phyloP scores from a whole-genome alignment of 2,797 vertebrate species.

The Tamandua tetradactyla region DNA sequence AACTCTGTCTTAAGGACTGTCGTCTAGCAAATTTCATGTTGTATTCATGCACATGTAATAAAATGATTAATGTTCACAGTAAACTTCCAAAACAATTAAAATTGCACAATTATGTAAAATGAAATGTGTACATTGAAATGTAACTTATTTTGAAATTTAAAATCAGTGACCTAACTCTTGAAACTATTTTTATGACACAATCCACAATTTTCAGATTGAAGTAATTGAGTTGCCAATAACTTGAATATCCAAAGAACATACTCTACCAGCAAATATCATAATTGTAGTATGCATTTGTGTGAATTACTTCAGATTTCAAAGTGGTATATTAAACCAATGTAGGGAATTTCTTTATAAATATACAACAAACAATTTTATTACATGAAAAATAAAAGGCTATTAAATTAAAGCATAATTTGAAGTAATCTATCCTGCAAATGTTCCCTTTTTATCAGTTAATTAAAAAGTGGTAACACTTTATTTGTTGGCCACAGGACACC shows the following conservation, averaged over 20 bases:
- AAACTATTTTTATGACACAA: neutral
- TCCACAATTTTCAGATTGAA: neutral
- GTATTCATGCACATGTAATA: neutral
- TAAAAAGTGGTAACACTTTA: neutral
- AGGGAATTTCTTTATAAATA: neutral
- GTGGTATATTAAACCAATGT: neutral
- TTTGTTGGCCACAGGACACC: neutral
- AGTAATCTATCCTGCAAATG: neutral
- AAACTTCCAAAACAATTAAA: neutral
- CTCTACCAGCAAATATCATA: neutral
- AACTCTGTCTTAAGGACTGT: neutral
- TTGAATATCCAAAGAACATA: neutral
- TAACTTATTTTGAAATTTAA: neutral
- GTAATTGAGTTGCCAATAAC: neutral
- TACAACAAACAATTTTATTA: neutral
- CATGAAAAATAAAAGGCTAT: neutral
- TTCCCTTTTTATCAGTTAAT: neutral
- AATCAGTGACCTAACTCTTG: neutral
- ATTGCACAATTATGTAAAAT: neutral
- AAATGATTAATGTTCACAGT: neutral
- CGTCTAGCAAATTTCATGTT: neutral
- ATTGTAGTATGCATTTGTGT: neutral
- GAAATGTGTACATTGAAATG: neutral
- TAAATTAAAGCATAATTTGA: constrained; percentile 26
- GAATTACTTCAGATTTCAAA: neutral